These are phyloP conservation scores for Cantharis rustica DNA, from an alignment of 2,888 invertebrate species.

Conservation along the genomic window DNA sequence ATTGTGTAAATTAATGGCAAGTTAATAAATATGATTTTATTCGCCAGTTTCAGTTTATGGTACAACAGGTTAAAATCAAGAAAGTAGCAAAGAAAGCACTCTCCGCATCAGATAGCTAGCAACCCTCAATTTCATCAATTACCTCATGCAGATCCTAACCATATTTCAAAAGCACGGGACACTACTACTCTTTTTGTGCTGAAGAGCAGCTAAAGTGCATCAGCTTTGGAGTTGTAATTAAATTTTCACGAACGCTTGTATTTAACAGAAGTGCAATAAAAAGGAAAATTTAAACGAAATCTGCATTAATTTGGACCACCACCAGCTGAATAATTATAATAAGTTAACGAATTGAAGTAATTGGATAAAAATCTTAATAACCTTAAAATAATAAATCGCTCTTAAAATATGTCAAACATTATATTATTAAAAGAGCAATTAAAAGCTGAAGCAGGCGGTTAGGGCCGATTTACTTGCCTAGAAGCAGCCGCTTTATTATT, in stretches of 20 bases:
- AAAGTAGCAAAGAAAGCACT: not conserved
- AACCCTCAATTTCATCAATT: not conserved
- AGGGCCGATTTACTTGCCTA: constrained; percentile 26
- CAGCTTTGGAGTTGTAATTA: not conserved
- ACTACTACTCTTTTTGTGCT: not conserved
- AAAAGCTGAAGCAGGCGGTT: constrained; percentile 14
- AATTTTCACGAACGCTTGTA: not conserved
- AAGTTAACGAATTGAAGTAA: not conserved
- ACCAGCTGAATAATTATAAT: not conserved
- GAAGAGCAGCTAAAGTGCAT: not conserved
- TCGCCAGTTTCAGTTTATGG: not conserved
- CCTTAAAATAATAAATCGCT: constrained; percentile 6
- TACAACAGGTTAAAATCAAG: not conserved
- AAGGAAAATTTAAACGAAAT: not conserved
- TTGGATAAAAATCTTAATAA: not conserved
- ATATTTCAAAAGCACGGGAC: not conserved
- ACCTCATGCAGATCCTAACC: not conserved
- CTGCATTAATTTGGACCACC: not conserved
- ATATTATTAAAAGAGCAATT: constrained; percentile 41
- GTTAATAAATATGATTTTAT: not conserved
- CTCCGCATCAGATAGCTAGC: not conserved
- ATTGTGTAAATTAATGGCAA: not conserved
- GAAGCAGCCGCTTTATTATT: constrained; percentile 41
- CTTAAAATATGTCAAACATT: constrained; percentile 32
- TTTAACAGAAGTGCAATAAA: not conserved